Percentiles rank a stretch among this genome's conserved stretches.
Evolutionary conservation across 2,797 vertebrate genomes (phyloP).

Genomic region (Sebastes paucispinis): DNA sequence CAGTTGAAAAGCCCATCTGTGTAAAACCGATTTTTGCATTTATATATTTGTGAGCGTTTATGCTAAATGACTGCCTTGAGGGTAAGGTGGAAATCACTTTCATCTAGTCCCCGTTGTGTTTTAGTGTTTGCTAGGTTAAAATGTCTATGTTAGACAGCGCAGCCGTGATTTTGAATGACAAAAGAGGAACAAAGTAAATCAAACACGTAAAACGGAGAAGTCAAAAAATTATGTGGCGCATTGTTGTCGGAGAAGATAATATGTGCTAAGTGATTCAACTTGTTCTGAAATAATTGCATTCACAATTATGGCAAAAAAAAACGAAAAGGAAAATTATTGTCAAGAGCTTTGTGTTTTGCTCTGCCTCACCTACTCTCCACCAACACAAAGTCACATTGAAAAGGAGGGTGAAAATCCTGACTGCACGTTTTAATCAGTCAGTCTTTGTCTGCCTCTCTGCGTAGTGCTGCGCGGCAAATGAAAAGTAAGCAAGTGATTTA

Average conservation of each 20-base stretch:
- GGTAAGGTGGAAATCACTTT: constrained; percentile 36
- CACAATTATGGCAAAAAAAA: constrained; percentile 47
- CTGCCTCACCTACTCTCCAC: constrained; percentile 36
- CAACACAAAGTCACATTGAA: constrained; percentile 32
- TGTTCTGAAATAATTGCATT: constrained; percentile 55
- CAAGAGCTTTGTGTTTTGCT: constrained; percentile 43
- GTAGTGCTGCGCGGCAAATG: constrained; percentile 37
- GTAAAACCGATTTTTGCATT: constrained; percentile 1
- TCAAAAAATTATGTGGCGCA: constrained; percentile 16
- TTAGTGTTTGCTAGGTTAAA: constrained; percentile 23
- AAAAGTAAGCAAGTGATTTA: constrained; percentile 42
- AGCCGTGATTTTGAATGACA: constrained; percentile 35
- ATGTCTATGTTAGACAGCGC: constrained; percentile 31
- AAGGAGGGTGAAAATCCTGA: constrained; percentile 33
- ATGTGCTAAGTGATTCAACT: constrained; percentile 33
- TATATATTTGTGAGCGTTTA: constrained; percentile 25
- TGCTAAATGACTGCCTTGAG: constrained; percentile 27
- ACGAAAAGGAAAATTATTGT: constrained; percentile 29
- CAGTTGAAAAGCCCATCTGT: neutral
- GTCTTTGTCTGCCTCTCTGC: constrained; percentile 41
- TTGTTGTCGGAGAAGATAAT: constrained; percentile 48
- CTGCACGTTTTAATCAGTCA: constrained; percentile 59
- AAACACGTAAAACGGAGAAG: constrained; percentile 29
- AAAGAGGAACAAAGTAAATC: constrained; percentile 52
- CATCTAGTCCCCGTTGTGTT: constrained; percentile 38